phyloP scores from a whole-genome alignment of 2,113 vertebrate genomes.

The Pomatorhinus ruficollis region DNA sequence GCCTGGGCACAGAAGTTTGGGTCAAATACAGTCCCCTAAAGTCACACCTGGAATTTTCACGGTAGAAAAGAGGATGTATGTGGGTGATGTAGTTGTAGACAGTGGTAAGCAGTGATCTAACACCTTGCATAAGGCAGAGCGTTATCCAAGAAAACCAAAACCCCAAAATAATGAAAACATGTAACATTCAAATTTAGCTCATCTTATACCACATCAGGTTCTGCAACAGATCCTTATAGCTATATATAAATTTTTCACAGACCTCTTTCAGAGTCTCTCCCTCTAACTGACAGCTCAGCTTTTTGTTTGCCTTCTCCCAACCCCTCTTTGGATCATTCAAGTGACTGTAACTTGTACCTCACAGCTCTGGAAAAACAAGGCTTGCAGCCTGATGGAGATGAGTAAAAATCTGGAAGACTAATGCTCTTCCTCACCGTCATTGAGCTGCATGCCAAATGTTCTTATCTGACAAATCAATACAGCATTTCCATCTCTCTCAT shows the following conservation, averaged over 20 bases:
- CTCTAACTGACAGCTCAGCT: neutral
- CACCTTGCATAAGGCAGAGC: neutral
- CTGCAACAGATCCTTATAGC: neutral
- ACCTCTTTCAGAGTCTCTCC: neutral
- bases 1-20: neutral
- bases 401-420: slow-evolving; percentile 24
- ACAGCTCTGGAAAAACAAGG: neutral
- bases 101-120: neutral
- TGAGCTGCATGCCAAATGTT: neutral
- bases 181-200: neutral
- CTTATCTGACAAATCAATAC: neutral
- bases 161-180: neutral
- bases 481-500: neutral
- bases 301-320: neutral
- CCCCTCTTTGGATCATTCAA: neutral
- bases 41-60: neutral
- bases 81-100: neutral
- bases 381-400: neutral
- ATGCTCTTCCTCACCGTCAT: neutral
- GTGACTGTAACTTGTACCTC: neutral
- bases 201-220: neutral
- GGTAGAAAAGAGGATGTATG: neutral
- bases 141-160: neutral
- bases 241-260: neutral
- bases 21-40: neutral